These are phyloP conservation scores for Anthrax anthrax DNA, from an alignment of 2,888 invertebrate genomes.

Conservation along the genomic window DNA sequence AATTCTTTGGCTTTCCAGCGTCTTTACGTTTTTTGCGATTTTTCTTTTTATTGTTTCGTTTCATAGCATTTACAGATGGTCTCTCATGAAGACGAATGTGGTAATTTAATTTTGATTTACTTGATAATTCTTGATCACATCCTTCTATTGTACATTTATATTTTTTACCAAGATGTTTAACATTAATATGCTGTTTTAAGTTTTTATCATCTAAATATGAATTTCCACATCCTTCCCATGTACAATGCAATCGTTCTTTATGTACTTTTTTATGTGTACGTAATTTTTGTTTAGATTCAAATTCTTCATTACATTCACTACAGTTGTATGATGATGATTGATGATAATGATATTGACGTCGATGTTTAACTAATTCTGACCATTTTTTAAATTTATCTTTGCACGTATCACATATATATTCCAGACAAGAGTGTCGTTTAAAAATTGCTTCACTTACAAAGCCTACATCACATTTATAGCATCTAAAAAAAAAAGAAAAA, in stretches of 20 bases:
- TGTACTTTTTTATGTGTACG: constrained; percentile 20
- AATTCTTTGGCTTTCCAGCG: constrained; percentile 21
- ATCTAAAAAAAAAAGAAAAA: constrained; percentile 29
- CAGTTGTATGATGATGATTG: constrained; percentile 17
- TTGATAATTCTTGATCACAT: constrained; percentile 15
- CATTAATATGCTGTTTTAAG: constrained; percentile 39
- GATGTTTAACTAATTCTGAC: constrained; percentile 36
- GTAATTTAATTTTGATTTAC: neutral
- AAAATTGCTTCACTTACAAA: constrained; percentile 37
- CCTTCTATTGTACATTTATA: constrained; percentile 33
- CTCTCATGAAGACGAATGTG: constrained; percentile 6
- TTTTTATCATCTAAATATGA: constrained; percentile 41
- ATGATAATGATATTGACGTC: constrained; percentile 18
- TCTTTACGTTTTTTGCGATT: constrained; percentile 21
- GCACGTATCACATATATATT: constrained; percentile 39
- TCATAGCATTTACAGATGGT: neutral
- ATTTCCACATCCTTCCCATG: constrained; percentile 29
- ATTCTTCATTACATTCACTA: constrained; percentile 20
- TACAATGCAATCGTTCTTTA: constrained; percentile 20
- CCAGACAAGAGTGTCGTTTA: constrained; percentile 38
- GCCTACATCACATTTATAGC: constrained; percentile 38
- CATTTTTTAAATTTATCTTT: constrained; percentile 36
- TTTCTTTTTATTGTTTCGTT: neutral
- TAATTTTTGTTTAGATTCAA: constrained; percentile 14
- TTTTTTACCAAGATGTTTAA: constrained; percentile 37